Evolutionary conservation across 2,888 invertebrate species (phyloP).

Genomic region (Ceratothoa steindachneri): DNA sequence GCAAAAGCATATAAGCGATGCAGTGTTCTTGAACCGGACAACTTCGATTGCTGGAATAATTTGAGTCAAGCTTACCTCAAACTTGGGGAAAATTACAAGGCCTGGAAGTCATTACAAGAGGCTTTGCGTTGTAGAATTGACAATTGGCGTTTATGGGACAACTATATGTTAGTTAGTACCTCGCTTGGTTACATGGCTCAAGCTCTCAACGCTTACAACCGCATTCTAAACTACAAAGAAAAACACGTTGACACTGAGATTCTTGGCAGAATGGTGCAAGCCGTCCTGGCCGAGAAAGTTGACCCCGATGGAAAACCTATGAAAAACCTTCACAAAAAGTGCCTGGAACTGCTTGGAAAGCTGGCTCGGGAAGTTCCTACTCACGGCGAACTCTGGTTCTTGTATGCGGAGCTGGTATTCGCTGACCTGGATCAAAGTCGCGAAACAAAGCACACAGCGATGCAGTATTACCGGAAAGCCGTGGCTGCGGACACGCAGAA

Average conservation of each 20-base stretch:
- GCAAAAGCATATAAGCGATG: constrained; percentile 81
- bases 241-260: constrained; percentile 74
- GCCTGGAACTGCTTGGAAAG: constrained; percentile 67
- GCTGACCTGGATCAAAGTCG: constrained; percentile 18
- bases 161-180: constrained; percentile 78
- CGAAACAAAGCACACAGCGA: constrained; percentile 34
- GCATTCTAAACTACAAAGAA: constrained; percentile 76
- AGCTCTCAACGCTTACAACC: constrained; percentile 75
- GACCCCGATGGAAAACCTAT: constrained; percentile 58
- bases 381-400: constrained; percentile 72
- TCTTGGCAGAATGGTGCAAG: constrained; percentile 66
- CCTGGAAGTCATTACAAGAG: constrained; percentile 78
- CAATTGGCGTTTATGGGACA: constrained; percentile 95
- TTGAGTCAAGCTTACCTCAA: constrained; percentile 88
- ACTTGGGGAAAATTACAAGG: constrained; percentile 76
- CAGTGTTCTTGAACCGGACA: constrained; percentile 75
- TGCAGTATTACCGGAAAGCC: constrained; percentile 39
- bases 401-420: constrained; percentile 63
- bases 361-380: constrained; percentile 63
- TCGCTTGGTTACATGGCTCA: constrained; percentile 48
- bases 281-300: constrained; percentile 62
- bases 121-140: constrained; percentile 85
- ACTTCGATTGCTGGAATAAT: constrained; percentile 98
- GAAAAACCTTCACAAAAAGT: constrained; percentile 53
- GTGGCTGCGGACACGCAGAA: constrained; percentile 37